phyloP scores from a whole-genome alignment of 2,797 vertebrate species.

The Sibirionetta formosa region DNA sequence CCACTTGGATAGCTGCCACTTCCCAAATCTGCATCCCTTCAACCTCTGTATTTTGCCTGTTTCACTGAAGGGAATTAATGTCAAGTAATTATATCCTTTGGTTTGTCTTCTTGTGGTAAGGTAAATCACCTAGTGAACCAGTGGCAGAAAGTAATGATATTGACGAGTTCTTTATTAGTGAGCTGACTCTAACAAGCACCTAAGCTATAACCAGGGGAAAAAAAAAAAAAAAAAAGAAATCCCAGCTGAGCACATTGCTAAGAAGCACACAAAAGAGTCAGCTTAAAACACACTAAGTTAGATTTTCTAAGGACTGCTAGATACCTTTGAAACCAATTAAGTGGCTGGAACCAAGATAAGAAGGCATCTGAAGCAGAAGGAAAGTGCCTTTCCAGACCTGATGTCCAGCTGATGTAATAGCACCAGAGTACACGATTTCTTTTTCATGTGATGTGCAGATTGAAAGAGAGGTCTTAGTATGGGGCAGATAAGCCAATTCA shows the following conservation, averaged over 20 bases:
- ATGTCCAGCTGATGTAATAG: not conserved
- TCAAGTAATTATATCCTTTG: not conserved
- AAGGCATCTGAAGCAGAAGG: not conserved
- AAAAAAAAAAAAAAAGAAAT: not conserved
- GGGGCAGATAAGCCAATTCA: not conserved
- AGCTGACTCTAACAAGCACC: not conserved
- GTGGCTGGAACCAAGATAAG: not conserved
- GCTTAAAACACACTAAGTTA: slow-evolving; percentile 1
- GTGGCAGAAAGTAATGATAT: not conserved
- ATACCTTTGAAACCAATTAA: not conserved
- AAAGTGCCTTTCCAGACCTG: not conserved
- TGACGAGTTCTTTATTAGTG: not conserved
- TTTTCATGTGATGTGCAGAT: not conserved
- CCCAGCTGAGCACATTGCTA: not conserved
- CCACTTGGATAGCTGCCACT: slow-evolving; percentile 9
- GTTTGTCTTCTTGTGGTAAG: not conserved
- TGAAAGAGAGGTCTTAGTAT: not conserved
- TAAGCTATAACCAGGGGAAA: not conserved
- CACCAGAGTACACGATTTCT: not conserved
- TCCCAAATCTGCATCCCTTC: not conserved
- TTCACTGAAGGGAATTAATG: not conserved
- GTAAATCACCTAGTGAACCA: not conserved
- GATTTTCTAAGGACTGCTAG: not conserved
- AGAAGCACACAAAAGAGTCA: not conserved
- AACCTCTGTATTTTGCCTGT: slow-evolving; percentile 48